Percentiles rank a stretch among this genome's conserved stretches.
These are phyloP conservation scores for Arvicanthis niloticus DNA, from an alignment of 2,113 vertebrate genomes.

Conservation along the genomic window DNA sequence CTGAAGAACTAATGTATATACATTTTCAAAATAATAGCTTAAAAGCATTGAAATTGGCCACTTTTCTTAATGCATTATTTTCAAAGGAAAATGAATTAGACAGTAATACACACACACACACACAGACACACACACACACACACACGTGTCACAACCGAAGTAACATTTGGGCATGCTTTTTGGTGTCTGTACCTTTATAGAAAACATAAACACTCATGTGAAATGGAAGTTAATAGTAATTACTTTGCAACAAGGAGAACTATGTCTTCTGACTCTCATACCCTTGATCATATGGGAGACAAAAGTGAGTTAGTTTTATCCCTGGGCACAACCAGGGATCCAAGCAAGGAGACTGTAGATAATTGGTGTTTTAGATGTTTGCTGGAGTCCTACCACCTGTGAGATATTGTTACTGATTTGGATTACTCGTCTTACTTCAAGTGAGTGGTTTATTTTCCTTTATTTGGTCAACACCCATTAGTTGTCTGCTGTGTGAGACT, in stretches of 20 bases:
- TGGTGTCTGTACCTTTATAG: slow-evolving; percentile 31
- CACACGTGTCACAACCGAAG: neutral
- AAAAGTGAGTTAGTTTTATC: slow-evolving; percentile 38
- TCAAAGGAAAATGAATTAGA: slow-evolving; percentile 39
- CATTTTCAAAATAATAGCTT: neutral
- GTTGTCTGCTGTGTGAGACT: neutral
- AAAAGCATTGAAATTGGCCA: slow-evolving; percentile 18
- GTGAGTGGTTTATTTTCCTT: slow-evolving; percentile 8
- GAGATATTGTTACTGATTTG: neutral
- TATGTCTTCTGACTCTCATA: neutral
- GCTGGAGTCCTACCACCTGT: neutral
- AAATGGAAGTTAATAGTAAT: slow-evolving; percentile 38
- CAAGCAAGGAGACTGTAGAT: neutral
- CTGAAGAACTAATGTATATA: neutral
- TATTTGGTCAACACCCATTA: neutral
- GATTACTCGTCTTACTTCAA: neutral
- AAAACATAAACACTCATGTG: neutral
- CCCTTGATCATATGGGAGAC: neutral
- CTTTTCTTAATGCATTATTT: slow-evolving; percentile 56
- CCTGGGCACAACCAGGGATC: neutral
- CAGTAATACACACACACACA: neutral
- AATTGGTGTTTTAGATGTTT: slow-evolving; percentile 37
- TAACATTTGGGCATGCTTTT: slow-evolving; percentile 6
- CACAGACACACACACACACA: neutral
- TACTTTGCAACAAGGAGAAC: slow-evolving; percentile 15